Evolutionary conservation across 2,113 vertebrate genomes (phyloP), one percentile per base, ranked within the genome.

Genomic region (Alexandromys fortis): DNA sequence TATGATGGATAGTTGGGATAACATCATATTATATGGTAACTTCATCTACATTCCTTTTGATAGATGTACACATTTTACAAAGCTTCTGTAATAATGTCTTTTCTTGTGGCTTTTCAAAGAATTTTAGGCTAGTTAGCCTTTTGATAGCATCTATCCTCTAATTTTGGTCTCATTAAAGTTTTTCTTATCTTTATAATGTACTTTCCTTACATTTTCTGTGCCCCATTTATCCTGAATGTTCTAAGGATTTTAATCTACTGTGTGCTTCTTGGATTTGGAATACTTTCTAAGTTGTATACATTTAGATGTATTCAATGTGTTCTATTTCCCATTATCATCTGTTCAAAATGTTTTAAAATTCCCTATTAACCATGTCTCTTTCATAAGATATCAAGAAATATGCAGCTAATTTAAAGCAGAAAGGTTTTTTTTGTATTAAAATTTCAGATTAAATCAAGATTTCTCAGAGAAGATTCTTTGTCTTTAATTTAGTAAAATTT

Each of bases 391-490:
- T 86, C 73, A 58, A 95, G 8, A 89, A 77, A 22, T 94, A 5
- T 28, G 47, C 8, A 61, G 12, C 6, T 79, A 42, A 72, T 88
- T 83, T 61, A 4, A 92, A 24, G 30, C 3, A 88, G 49, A 52
- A 6, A 68, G 3, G 3, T n/a, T 97, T 78, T 90, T 68, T 86
- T 10, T 49, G 42, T 42, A 55, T 78, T 77, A 5, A 28, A 28
- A 92, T 42, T 73, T 86, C 47, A n/a, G 9, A 11, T 89, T 35
- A 95, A 75, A 76, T 81, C 22, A 81, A 91, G 10, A 1, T 94
- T 95, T 19, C 19, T 92, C 30, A 85, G 79, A 94, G 28, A 81
- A 90, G 91, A 95, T 85, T 90, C 85, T 9, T 86, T 83, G 63
- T 10, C 79, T 90, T 90, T 63, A 77, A 52, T 76, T 82, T 14